phyloP scores from a whole-genome alignment of 2,797 vertebrate genomes.

The Lacerta agilis region DNA sequence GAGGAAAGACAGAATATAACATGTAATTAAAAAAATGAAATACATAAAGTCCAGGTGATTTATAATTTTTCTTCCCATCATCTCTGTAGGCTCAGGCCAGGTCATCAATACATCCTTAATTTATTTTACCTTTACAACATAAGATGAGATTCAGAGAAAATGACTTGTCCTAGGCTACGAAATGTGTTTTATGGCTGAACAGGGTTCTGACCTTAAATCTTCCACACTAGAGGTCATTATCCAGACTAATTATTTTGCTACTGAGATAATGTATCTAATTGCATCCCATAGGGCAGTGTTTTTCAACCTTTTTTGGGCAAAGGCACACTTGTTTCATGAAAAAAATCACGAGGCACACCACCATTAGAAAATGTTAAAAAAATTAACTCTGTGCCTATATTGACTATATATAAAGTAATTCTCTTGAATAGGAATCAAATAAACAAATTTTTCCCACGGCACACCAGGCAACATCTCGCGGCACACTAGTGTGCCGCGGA shows the following conservation, averaged over 20 bases:
- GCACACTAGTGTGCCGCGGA: too few relatives aligned
- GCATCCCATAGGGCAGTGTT: neutral
- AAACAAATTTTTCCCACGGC: too few relatives aligned
- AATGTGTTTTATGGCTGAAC: neutral
- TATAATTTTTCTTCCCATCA: neutral
- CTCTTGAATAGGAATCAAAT: too few relatives aligned
- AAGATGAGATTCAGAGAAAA: neutral
- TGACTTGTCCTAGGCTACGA: neutral
- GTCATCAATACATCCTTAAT: neutral
- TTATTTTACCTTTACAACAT: neutral
- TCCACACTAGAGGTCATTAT: neutral
- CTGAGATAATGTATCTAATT: neutral
- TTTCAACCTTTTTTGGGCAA: too few relatives aligned
- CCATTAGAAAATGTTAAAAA: too few relatives aligned
- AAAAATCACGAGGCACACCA: too few relatives aligned
- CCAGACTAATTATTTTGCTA: neutral
- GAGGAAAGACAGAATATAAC: neutral
- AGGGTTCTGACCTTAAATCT: neutral
- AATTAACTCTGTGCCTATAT: too few relatives aligned
- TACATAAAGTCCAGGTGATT: neutral
- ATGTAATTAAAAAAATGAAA: neutral
- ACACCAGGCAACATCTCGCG: too few relatives aligned
- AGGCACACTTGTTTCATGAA: too few relatives aligned
- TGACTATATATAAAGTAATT: too few relatives aligned
- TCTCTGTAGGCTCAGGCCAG: neutral